Evolutionary conservation across 2,888 invertebrate species (phyloP).

Genomic region (Stenchaetothrips biformis): DNA sequence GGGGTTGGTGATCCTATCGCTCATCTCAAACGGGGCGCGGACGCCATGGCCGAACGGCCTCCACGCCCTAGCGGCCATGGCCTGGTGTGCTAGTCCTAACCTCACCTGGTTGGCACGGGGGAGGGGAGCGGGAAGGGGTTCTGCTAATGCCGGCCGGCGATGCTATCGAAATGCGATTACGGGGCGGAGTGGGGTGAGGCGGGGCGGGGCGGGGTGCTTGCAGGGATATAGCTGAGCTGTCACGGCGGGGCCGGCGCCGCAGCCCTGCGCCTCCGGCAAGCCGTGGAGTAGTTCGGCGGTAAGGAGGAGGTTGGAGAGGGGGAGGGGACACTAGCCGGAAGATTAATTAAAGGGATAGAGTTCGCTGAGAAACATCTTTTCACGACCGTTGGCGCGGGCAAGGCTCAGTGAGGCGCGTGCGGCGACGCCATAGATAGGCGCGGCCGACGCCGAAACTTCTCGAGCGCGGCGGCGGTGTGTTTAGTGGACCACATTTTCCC

Average conservation of each 20-base stretch:
- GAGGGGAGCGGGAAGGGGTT: background rate
- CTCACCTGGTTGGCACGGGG: background rate
- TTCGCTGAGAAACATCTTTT: background rate
- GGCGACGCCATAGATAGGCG: background rate
- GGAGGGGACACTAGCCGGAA: background rate
- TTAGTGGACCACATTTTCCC: too few relatives aligned
- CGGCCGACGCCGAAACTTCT: background rate
- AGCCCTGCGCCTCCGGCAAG: too few relatives aligned
- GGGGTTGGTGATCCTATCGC: background rate
- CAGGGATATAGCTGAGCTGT: background rate
- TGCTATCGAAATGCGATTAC: constrained; percentile 1
- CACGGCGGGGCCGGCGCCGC: background rate
- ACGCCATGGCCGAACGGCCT: background rate
- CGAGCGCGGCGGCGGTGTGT: background rate
- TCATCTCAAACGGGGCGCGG: background rate
- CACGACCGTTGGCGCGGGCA: too few relatives aligned
- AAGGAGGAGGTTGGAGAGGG: background rate
- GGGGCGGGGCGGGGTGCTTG: background rate
- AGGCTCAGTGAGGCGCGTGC: background rate
- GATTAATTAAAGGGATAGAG: constrained; percentile 1
- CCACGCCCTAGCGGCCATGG: background rate
- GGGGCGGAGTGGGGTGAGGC: background rate
- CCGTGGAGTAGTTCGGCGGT: background rate
- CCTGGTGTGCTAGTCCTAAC: background rate
- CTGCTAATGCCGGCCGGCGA: background rate